These are phyloP conservation scores for Aphis gossypii DNA, from an alignment of 1,140 invertebrate genomes.

Conservation along the genomic window DNA sequence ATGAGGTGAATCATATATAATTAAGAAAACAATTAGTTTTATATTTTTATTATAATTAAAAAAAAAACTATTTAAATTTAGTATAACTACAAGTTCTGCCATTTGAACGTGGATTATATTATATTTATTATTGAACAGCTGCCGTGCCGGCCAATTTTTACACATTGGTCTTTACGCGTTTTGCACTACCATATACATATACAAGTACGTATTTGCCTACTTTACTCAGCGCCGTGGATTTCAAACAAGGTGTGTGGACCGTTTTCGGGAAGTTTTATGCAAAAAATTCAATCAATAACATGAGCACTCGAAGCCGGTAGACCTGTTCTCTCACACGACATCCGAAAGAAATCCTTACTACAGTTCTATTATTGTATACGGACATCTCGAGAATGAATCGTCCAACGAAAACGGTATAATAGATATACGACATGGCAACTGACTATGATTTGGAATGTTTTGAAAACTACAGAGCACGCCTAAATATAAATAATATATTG, in stretches of 20 bases:
- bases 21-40: background rate
- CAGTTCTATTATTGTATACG: background rate
- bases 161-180: background rate
- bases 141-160: background rate
- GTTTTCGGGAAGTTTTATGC: background rate
- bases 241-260: background rate
- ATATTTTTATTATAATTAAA: background rate
- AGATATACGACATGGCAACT: background rate
- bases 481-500: background rate
- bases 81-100: background rate
- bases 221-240: background rate
- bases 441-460: background rate
- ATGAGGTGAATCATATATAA: background rate
- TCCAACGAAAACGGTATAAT: background rate
- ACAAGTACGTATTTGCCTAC: background rate
- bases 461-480: background rate
- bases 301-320: background rate
- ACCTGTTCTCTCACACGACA: background rate
- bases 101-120: background rate
- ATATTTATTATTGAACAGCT: background rate
- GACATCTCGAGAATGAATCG: background rate
- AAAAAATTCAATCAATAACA: conserved; percentile 27
- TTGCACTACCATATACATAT: background rate
- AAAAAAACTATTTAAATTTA: background rate
- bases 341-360: background rate